Evolutionary conservation across 2,888 invertebrate species (phyloP), one percentile per base, ranked within the genome.

Genomic region (Drosophila emarginata): DNA sequence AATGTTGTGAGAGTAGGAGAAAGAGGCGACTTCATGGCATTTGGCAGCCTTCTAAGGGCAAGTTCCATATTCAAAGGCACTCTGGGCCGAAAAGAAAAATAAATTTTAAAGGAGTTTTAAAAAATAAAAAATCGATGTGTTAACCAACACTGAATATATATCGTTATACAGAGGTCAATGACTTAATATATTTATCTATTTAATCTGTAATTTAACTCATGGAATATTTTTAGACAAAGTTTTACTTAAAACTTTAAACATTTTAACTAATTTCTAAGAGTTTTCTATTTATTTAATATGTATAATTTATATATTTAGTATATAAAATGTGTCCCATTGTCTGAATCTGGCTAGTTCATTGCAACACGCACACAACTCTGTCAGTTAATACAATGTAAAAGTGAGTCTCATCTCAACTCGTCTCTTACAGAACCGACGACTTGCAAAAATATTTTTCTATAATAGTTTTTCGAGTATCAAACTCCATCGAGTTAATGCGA

Each of bases 391-490:
- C 81, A 84, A 74, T 81, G 79, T 71, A 57, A 45, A 28, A 63
- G 53, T 62, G 60, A 67, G 58, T 14, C 15, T 53, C 28, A 6
- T 59, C 23, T 14, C 53, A 54, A 58, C 26, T 45, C 60, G 21
- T 15, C 37, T 11, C 26, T 12, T 14, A 12, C 53, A 52, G 15
- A 26, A 52, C 67, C 67, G 61, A 63, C 26, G 39, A 71, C 83
- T 67, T 67, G 72, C 45, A 74, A 76, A 85, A 85, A 82, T 78
- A 82, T 85, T 85, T 82, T 82, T 77, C 85, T 80, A 75, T 85
- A 85, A 85, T 85, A 82, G 82, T 79, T 80, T 80, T 85, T 80
- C 80, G 78, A 82, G 82, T 79, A 85, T 82, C 78, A 76, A 78
- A 74, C 71, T 68, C 72, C 32, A 36, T 54, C 78, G 64, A 82